These are phyloP conservation scores for Tenthredo amoena DNA, from an alignment of 2,888 invertebrate genomes.

Conservation along the genomic window DNA sequence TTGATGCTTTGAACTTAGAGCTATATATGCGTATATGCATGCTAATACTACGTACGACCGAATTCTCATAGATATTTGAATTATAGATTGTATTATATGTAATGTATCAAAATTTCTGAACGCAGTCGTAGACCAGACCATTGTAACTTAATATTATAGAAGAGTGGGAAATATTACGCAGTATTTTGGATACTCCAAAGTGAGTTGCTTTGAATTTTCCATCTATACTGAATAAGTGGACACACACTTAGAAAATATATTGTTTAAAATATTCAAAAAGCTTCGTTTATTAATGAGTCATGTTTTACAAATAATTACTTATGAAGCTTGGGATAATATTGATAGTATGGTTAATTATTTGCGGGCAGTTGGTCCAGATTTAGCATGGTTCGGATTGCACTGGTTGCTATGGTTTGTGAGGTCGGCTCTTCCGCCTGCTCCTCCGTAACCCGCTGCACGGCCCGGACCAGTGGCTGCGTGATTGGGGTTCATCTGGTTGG, in stretches of 20 bases:
- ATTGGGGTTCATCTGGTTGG: conserved; percentile 70
- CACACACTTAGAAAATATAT: neutral
- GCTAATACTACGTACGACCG: neutral
- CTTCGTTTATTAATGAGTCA: conserved; percentile 25
- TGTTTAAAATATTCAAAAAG: conserved; percentile 3
- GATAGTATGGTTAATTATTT: neutral
- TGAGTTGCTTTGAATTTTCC: neutral
- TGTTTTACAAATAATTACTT: neutral
- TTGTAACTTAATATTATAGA: neutral
- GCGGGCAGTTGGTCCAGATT: neutral
- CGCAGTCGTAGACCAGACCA: neutral
- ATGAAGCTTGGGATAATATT: neutral
- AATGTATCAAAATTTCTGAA: neutral
- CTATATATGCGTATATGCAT: neutral
- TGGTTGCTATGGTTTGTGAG: conserved; percentile 65
- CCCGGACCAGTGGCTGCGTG: conserved; percentile 67
- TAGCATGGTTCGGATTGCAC: neutral
- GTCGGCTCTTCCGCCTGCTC: conserved; percentile 65
- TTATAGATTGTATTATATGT: neutral
- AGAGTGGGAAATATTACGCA: neutral
- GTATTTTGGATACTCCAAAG: conserved; percentile 5
- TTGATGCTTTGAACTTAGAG: neutral
- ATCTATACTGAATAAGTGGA: neutral
- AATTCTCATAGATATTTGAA: neutral
- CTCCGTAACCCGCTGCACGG: conserved; percentile 67